Evolutionary conservation across 2,888 invertebrate species (phyloP).

Genomic region (Eudemis profundana): DNA sequence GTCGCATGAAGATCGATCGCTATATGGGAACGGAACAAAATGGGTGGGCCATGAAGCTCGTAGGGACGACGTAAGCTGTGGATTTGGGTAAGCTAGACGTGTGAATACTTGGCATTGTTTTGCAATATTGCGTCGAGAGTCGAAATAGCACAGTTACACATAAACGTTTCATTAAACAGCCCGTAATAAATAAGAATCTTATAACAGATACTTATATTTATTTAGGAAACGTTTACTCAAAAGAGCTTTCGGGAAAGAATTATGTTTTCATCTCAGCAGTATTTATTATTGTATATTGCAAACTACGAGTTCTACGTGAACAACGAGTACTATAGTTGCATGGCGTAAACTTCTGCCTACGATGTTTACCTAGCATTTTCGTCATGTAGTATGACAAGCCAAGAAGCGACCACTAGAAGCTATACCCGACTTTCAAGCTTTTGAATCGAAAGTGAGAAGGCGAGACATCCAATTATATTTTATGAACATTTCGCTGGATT

Average conservation of each 20-base stretch:
- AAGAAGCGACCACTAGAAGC: neutral
- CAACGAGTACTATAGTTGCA: too few relatives aligned
- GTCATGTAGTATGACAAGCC: neutral
- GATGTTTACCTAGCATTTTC: too few relatives aligned
- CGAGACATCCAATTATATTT: slow-evolving; percentile 62
- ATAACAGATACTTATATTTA: too few relatives aligned
- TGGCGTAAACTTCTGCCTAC: too few relatives aligned
- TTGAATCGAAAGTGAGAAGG: slow-evolving; percentile 50
- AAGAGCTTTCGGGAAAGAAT: too few relatives aligned
- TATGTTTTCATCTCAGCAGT: too few relatives aligned
- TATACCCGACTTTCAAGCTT: neutral
- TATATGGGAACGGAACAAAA: slow-evolving; percentile 29
- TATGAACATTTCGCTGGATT: slow-evolving; percentile 59
- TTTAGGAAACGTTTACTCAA: too few relatives aligned
- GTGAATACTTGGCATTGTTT: slow-evolving; percentile 14
- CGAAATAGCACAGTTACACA: neutral
- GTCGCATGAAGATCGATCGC: slow-evolving; percentile 36
- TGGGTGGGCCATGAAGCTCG: slow-evolving; percentile 24
- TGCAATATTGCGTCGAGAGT: slow-evolving; percentile 10
- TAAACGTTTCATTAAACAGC: too few relatives aligned
- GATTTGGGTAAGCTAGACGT: neutral
- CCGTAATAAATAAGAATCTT: too few relatives aligned
- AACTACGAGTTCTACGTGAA: too few relatives aligned
- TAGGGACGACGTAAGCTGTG: slow-evolving; percentile 10
- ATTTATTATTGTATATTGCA: too few relatives aligned